Percentiles rank a stretch among this genome's conserved stretches.
Conservation (phyloP, 2,888 invertebrate species). For the Mesorhabditis sp. region DNA sequence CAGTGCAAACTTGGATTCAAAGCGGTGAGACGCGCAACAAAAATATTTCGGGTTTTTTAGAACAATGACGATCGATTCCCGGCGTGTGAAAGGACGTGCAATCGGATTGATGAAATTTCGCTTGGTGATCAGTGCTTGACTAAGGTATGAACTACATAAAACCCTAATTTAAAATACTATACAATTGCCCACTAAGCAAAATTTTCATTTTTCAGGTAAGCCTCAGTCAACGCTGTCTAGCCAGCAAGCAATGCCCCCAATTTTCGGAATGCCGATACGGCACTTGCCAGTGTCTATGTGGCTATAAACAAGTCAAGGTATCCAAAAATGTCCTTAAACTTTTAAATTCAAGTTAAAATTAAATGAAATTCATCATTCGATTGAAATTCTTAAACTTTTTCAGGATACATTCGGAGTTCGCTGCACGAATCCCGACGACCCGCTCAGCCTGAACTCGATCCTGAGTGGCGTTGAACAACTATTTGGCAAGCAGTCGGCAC, state of each 20-base stretch:
- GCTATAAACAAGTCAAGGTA: conserved; percentile 40
- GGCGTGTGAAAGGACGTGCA: conserved; percentile 50
- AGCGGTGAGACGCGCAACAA: conserved; percentile 25
- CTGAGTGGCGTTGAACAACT: conserved; percentile 46
- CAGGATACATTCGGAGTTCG: conserved; percentile 43
- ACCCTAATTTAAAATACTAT: neutral
- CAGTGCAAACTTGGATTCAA: conserved; percentile 51
- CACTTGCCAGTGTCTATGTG: conserved; percentile 54
- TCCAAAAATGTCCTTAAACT: conserved; percentile 1
- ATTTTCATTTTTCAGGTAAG: neutral
- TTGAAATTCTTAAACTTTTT: conserved; percentile 13
- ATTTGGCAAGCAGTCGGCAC: conserved; percentile 36
- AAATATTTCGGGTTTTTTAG: conserved; percentile 22
- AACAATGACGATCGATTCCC: conserved; percentile 54
- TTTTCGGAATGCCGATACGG: conserved; percentile 54
- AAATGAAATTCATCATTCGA: neutral
- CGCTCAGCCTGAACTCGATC: conserved; percentile 46
- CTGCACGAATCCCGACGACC: conserved; percentile 56
- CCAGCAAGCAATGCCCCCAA: conserved; percentile 50
- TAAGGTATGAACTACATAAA: conserved; percentile 13
- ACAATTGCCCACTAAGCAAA: neutral
- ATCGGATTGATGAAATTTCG: conserved; percentile 26
- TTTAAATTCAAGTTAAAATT: neutral
- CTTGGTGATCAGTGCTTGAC: conserved; percentile 30
- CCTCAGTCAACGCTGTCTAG: conserved; percentile 35